Percentiles rank a stretch among this genome's conserved stretches.
Evolutionary conservation across 1,140 invertebrate genomes (phyloP).

Genomic region (Nymphalis io): DNA sequence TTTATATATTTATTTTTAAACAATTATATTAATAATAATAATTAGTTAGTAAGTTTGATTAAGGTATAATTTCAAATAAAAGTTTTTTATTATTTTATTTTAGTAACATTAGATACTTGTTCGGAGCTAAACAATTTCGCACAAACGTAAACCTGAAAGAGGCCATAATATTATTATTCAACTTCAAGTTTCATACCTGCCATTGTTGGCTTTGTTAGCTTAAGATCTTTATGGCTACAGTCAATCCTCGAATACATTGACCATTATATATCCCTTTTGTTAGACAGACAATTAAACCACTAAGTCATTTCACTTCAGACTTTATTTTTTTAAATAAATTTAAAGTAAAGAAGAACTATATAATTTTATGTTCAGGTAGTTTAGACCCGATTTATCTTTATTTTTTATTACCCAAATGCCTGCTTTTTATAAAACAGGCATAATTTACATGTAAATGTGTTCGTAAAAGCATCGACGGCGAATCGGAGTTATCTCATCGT

Average conservation of each 20-base stretch:
- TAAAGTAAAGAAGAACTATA: conserved; percentile 5
- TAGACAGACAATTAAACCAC: conserved; percentile 38
- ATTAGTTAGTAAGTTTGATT: too few relatives aligned
- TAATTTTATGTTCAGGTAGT: conserved; percentile 32
- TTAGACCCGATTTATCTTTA: not conserved
- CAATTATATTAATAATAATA: too few relatives aligned
- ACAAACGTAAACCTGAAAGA: conserved; percentile 21
- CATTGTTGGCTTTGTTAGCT: conserved; percentile 24
- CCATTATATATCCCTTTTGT: conserved; percentile 38
- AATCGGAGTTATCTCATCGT: too few relatives aligned
- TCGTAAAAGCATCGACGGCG: too few relatives aligned
- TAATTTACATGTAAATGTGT: too few relatives aligned
- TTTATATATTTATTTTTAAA: too few relatives aligned
- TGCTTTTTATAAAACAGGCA: too few relatives aligned
- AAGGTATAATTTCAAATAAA: too few relatives aligned
- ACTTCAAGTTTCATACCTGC: conserved; percentile 28
- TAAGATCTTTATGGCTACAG: conserved; percentile 30
- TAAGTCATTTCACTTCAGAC: conserved; percentile 35
- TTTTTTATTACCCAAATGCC: not conserved
- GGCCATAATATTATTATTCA: conserved; percentile 20
- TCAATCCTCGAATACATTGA: conserved; percentile 16
- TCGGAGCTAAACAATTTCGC: conserved; percentile 1
- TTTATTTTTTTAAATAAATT: conserved; percentile 16
- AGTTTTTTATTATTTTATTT: not conserved
- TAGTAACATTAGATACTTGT: conserved; percentile 8